Conservation (phyloP, 2,888 invertebrate genomes). For the Nycteola revayana region DNA sequence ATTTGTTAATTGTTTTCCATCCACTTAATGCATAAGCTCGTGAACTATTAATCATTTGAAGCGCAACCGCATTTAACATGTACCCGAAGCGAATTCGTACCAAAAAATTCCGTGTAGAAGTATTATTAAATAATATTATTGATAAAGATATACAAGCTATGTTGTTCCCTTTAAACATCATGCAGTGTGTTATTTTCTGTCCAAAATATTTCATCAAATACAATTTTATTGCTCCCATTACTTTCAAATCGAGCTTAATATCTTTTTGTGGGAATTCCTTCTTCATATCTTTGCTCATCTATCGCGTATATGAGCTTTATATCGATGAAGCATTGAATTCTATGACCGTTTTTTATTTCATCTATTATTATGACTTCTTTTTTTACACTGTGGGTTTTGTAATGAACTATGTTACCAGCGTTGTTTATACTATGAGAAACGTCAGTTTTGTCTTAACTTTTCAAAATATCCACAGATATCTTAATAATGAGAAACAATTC, state of each 20-base stretch:
- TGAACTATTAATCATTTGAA: too few species aligned
- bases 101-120: not conserved
- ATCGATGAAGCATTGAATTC: constrained; percentile 1
- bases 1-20: too few species aligned
- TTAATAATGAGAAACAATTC: constrained; percentile 2
- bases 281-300: not conserved
- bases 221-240: not conserved
- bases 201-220: not conserved
- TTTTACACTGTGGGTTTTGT: constrained; percentile 6
- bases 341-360: constrained; percentile 4
- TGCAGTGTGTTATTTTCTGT: not conserved
- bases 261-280: not conserved
- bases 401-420: constrained; percentile 4
- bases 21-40: too few species aligned
- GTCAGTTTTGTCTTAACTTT: constrained; percentile 15
- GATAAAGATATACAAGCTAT: not conserved
- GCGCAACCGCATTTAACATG: too few species aligned
- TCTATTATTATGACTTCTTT: constrained; percentile 3
- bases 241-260: not conserved
- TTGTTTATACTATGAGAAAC: constrained; percentile 3
- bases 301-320: not conserved
- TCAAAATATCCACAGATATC: constrained; percentile 13
- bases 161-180: not conserved
- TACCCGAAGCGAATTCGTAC: too few species aligned
- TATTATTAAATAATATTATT: not conserved